Evolutionary conservation across 2,888 invertebrate genomes (phyloP).

Genomic region (Smittia aterrima): DNA sequence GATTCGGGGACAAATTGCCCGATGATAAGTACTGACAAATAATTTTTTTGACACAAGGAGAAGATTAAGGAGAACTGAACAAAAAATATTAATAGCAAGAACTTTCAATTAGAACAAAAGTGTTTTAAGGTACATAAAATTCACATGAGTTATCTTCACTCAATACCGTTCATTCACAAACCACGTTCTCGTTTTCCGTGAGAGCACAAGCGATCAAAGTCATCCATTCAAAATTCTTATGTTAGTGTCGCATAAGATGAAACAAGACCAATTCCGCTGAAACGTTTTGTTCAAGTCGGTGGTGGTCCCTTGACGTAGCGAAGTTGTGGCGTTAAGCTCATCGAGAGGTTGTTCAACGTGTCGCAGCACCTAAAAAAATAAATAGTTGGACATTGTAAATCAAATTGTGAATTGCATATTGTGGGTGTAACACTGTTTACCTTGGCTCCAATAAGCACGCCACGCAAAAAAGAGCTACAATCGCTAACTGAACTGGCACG

Average conservation of each 20-base stretch:
- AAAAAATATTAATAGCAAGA: not conserved
- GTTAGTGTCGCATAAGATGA: not conserved
- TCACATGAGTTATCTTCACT: not conserved
- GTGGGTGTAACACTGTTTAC: not conserved
- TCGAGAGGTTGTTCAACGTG: constrained; percentile 67
- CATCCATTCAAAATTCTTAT: not conserved
- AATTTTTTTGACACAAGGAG: not conserved
- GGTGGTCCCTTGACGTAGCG: constrained; percentile 74
- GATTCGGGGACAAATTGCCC: too few relatives aligned
- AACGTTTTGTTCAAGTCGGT: constrained; percentile 59
- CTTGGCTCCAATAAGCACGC: constrained; percentile 70
- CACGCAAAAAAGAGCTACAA: constrained; percentile 67
- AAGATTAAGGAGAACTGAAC: not conserved
- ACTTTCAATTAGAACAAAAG: constrained; percentile 1
- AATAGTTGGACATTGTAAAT: not conserved
- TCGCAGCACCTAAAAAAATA: constrained; percentile 60
- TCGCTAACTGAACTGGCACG: constrained; percentile 67
- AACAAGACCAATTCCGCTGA: not conserved
- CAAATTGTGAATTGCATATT: not conserved
- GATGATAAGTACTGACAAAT: not conserved
- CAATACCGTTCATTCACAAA: not conserved
- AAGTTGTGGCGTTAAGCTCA: constrained; percentile 70
- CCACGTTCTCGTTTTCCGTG: not conserved
- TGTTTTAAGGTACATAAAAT: constrained; percentile 23
- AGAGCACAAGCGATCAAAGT: constrained; percentile 10